Base-by-base conservation (phyloP, 2,888 invertebrate species). In the Cecidostiba fungosa region DNA sequence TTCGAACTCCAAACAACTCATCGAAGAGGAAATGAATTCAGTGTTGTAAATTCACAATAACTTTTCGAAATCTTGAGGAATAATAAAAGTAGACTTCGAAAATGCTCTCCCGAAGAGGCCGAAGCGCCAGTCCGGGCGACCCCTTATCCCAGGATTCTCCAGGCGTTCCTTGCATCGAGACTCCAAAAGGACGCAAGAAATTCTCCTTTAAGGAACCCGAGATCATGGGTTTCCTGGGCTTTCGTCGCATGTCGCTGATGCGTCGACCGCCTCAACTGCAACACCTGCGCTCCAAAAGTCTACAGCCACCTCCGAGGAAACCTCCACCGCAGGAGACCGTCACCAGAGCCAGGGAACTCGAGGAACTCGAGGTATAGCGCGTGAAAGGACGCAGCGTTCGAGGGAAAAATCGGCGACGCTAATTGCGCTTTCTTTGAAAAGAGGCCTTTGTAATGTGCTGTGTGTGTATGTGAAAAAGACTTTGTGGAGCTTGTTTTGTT, bases 141-240 rank as follows among this genome's bases (percentile, higher is more conserved):
- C 26, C 82, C 8, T 1, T 77, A 10, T 19, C 32, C 23, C 0
- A 6, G 19, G 78, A 70, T 16, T 26, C 66, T 0, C 26, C 78
- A 3, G 80, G 80, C 12, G 82, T 86, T 0, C 87, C 87, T 4
- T 77, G 85, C 12, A 88, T 88, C 50, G 87, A 89, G 69, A 89
- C 96, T 89, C 97, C 87, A n/a, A 87, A 87, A 12, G 82, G 97
- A 0, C 94, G 97, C 82, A 98, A 98, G 93, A 98, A 98, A 92
- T 94, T 98, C 16, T 98, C 97, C 12, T 98, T 98, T 93, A 96
- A 97, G 86, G 97, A 98, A 77, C 90, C 98, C 3, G 97, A 97
- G 93, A 96, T 96, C 77, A 94, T 96, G 87, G 94, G 94, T 29
- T 93, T 92, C 87, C 89, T 94, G 88, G 93, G 91, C 59, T 88